Base-by-base conservation (phyloP, 2,888 invertebrate genomes). In the Tiliacea citrago region DNA sequence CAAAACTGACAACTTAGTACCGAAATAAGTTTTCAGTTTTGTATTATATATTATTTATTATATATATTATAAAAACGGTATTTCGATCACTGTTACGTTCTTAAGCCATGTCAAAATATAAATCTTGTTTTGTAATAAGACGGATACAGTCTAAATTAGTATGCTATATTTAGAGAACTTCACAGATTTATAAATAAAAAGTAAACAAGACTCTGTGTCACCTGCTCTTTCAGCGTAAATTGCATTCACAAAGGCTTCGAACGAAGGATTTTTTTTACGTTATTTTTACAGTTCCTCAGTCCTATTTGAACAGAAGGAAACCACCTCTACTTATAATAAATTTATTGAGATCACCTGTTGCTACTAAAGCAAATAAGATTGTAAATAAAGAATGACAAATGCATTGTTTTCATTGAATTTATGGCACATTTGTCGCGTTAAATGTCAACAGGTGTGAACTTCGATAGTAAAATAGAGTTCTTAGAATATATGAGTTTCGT, bases 371-470 rank as follows among this genome's bases (percentile, higher is more conserved):
- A 70, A 53, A 71, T 68, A 66, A 63, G 18, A 67, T 57, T 67
- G 24, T 39, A 60, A 69, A 70, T 68, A 73, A 62, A 76, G 35
- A 51, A 57, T 53, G 53, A 66, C 42, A 57, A 68, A 61, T 55
- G 71, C 53, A 66, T 75, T 79, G 72, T 80, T 73, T 73, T 70
- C 21, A n/a, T 63, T 66, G 13, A 70, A 71, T 80, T 75, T 70
- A 82, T 79, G 39, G 35, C n/a, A 79, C 49, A 63, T 75, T 79
- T 75, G 45, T 75, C 45, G 53, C 21, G 53, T 55, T 70, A 66
- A 68, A 72, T 62, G 29, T 66, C 70, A 81, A 73, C 74, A 81
- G 82, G 71, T 82, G 78, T 71, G 55, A 55, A 69, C 55, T 51
- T 77, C 21, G 3, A 57, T 39, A 47, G 57, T 61, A 49, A 58